Evolutionary conservation across 1,140 invertebrate species (phyloP), one percentile per base, ranked within the genome.

Genomic region (Cheumatopsyche charites): DNA sequence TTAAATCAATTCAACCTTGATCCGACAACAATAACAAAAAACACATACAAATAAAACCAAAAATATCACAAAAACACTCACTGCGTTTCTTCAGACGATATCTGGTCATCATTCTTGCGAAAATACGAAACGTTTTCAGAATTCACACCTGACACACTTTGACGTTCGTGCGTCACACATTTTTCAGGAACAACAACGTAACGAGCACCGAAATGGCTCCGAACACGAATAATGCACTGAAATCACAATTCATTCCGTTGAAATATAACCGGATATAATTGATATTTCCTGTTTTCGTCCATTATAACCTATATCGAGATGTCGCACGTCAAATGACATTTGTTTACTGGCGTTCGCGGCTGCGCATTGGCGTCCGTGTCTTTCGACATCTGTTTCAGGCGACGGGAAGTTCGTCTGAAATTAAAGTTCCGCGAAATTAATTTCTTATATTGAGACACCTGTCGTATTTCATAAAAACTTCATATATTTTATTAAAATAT

Each of bases 301-400:
- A 17, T 66, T n/a, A 69, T 65, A 73, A 73, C 71, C 71, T 69
- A 47, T n/a, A 29, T n/a, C 11, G 15, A 7, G 41, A 63, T 63
- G 29, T 9, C 9, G 3, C 29, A 66, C 47, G 43, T 29, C 67
- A 61, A 62, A 62, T 73, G 72, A 66, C 72, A 58, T 73, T 73
- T 73, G 72, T 73, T 73, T 73, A 73, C 67, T 45, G 62, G 15
- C 19, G 11, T 36, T 42, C 36, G 67, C 72, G 67, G 1, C 67
- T 73, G 72, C 72, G 72, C 72, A 62, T n/a, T 36, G 11, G n/a
- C 5, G n/a, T 1, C 36, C 6, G 13, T n/a, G 36, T 62, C 15
- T 62, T 7, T 4, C 52, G 52, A 58, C 23, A 26, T 58, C 43
- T 12, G 3, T 47, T 47, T 3, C 11, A 47, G 13, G 4, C 55